A percentile compares a stretch with the other conserved stretches of the same genome.
These are phyloP conservation scores for Setipinna tenuifilis DNA, from an alignment of 2,797 vertebrate species.

Conservation along the genomic window DNA sequence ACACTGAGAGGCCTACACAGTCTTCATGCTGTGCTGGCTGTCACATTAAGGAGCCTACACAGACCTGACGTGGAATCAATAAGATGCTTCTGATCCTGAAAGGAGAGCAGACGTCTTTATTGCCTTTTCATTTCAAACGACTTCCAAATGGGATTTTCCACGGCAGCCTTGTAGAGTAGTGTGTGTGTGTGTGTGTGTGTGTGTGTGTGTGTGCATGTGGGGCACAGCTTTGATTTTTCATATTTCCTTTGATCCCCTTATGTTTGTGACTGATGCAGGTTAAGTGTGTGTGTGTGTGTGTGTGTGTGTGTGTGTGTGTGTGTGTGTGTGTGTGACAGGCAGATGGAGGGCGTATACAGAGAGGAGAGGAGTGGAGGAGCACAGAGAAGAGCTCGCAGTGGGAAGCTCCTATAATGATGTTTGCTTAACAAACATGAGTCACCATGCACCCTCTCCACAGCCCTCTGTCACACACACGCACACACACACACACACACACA, in stretches of 20 bases:
- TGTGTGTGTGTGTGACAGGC: background rate
- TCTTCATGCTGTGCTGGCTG: too few relatives aligned
- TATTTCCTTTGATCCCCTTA: conserved; percentile 17
- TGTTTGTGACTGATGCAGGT: conserved; percentile 7
- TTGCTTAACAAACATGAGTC: conserved; percentile 30
- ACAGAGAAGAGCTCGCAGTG: background rate
- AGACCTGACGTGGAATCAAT: background rate
- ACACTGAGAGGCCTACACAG: too few relatives aligned
- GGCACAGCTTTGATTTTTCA: background rate
- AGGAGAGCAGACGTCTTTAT: background rate
- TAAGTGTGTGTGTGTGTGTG: background rate
- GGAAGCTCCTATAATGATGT: conserved; percentile 24
- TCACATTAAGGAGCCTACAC: background rate
- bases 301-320: background rate
- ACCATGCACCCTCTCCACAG: background rate
- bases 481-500: background rate
- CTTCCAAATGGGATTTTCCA: conserved; percentile 2
- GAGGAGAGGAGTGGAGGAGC: background rate
- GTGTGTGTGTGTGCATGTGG: background rate
- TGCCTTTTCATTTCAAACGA: conserved; percentile 20
- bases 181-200: conserved; percentile 7
- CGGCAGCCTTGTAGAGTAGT: background rate
- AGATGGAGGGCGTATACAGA: background rate
- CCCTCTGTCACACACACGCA: background rate
- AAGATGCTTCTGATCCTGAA: background rate